Evolutionary conservation across 2,113 vertebrate species (phyloP).

Genomic region (Peucedramus taeniatus): DNA sequence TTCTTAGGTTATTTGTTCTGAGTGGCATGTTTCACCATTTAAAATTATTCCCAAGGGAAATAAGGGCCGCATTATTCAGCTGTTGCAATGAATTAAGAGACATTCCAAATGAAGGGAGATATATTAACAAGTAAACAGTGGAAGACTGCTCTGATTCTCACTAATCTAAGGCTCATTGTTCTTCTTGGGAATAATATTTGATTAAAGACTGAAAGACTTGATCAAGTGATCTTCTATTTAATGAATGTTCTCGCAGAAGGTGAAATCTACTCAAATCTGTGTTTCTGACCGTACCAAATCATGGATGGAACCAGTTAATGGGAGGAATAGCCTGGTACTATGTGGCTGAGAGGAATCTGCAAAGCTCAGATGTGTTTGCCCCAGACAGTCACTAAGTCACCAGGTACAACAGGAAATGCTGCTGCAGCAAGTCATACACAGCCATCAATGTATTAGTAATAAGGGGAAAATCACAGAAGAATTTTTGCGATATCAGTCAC

Average conservation of each 20-base stretch:
- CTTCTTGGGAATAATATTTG: background rate
- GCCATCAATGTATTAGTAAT: background rate
- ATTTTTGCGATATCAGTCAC: background rate
- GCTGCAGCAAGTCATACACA: background rate
- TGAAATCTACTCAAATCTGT: background rate
- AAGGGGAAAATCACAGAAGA: background rate
- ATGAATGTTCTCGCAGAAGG: background rate
- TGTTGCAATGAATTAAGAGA: background rate
- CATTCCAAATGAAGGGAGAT: background rate
- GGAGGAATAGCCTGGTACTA: rapidly evolving
- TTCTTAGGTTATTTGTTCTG: background rate
- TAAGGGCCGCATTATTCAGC: background rate
- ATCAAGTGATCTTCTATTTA: background rate
- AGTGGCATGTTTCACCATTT: background rate
- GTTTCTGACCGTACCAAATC: background rate
- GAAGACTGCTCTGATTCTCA: background rate
- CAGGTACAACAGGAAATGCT: background rate
- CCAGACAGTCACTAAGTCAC: background rate
- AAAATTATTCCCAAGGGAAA: background rate
- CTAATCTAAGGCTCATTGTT: background rate
- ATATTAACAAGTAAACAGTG: background rate
- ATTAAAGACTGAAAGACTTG: background rate
- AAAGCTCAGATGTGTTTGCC: background rate
- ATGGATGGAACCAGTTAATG: background rate
- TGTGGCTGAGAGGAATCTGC: background rate